phyloP scores from a whole-genome alignment of 1,140 invertebrate genomes.

The Muscidifurax raptorellus region DNA sequence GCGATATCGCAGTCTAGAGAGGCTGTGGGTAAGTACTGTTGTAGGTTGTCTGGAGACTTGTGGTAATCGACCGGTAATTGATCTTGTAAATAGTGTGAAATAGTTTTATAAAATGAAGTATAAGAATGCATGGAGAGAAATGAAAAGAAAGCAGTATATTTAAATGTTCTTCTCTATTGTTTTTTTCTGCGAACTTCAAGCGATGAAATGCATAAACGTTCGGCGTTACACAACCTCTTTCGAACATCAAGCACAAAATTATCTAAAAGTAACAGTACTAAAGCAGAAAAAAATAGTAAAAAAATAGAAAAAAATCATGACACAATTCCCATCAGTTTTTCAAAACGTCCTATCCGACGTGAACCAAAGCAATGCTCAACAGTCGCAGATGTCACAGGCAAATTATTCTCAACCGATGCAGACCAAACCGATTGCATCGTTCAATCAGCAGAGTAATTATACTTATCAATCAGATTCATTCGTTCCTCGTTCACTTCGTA shows the following conservation, averaged over 20 bases:
- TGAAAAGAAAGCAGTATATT: too few species aligned
- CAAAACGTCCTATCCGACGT: not conserved
- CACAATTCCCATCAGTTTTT: conserved; percentile 32
- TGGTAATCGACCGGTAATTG: too few species aligned
- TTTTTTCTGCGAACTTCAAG: conserved; percentile 29
- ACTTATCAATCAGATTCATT: not conserved
- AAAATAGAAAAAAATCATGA: conserved; percentile 10
- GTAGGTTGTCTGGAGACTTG: too few species aligned
- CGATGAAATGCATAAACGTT: not conserved
- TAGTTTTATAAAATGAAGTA: too few species aligned
- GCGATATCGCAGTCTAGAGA: not conserved
- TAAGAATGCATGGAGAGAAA: too few species aligned
- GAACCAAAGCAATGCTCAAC: conserved; percentile 15
- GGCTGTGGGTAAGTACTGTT: too few species aligned
- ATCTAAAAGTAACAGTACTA: not conserved
- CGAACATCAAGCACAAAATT: conserved; percentile 22
- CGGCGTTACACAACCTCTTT: not conserved
- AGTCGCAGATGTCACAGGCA: not conserved
- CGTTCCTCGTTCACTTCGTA: too few species aligned
- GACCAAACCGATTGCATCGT: not conserved
- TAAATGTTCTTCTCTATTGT: not conserved
- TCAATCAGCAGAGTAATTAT: conserved; percentile 14
- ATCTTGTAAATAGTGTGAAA: too few species aligned
- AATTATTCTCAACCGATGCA: not conserved
- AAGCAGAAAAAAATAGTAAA: not conserved